phyloP scores from a whole-genome alignment of 2,113 vertebrate genomes.

The Notarius quadriscutis region DNA sequence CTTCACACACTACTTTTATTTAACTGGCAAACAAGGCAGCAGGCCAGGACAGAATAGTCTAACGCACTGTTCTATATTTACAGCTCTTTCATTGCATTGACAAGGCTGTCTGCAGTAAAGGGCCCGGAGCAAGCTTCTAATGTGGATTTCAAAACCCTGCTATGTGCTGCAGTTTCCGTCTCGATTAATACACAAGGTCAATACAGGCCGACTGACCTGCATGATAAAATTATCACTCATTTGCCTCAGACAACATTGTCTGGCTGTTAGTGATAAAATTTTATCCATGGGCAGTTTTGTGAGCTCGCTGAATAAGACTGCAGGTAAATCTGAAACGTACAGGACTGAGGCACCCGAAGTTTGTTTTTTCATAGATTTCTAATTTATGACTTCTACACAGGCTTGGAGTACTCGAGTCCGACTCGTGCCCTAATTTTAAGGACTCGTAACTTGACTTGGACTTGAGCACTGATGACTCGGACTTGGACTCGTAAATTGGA shows the following conservation, averaged over 20 bases:
- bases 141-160: conserved; percentile 29
- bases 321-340: neutral
- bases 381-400: no score
- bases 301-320: neutral
- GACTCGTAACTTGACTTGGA: no score
- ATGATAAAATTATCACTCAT: neutral
- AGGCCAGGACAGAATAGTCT: conserved; percentile 11
- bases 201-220: conserved; percentile 1
- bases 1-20: conserved; percentile 36
- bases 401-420: no score
- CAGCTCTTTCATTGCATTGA: conserved; percentile 22
- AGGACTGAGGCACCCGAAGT: no score
- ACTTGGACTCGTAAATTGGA: no score
- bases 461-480: no score
- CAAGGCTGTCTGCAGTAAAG: conserved; percentile 16
- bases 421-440: no score
- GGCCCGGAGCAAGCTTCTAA: conserved; percentile 41
- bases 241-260: neutral
- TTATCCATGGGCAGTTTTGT: neutral
- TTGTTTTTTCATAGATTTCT: neutral
- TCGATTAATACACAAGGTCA: conserved; percentile 38
- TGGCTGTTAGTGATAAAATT: neutral
- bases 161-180: conserved; percentile 25
- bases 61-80: conserved; percentile 35
- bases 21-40: conserved; percentile 34